Percentiles rank a stretch among this genome's conserved stretches.
Conservation (phyloP, 2,888 invertebrate genomes). For the Deroplatys truncata region DNA sequence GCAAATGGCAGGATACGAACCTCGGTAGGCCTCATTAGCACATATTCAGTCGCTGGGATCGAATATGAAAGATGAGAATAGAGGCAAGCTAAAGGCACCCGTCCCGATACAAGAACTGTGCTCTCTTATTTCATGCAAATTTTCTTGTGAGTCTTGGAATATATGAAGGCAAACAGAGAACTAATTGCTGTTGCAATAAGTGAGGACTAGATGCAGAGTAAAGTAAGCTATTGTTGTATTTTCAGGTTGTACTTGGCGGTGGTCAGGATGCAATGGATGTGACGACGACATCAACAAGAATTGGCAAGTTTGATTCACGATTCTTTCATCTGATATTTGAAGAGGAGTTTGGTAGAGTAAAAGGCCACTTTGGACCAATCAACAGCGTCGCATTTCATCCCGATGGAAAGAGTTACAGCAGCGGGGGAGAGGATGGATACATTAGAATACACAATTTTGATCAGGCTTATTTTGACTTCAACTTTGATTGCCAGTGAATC, state of each 20-base stretch:
- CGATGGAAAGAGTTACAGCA: conserved; percentile 92
- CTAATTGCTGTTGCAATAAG: too few relatives aligned
- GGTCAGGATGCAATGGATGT: conserved; percentile 99
- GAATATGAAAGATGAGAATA: too few relatives aligned
- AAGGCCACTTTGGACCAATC: conserved; percentile 99
- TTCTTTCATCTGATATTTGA: conserved; percentile 96
- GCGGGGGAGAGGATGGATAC: conserved; percentile 99
- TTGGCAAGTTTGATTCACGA: conserved; percentile 94
- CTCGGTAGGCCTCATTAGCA: too few relatives aligned
- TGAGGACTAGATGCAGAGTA: too few relatives aligned
- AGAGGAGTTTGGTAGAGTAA: conserved; percentile 95
- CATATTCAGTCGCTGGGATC: too few relatives aligned
- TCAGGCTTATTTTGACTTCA: conserved; percentile 92
- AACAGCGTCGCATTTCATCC: conserved; percentile 98
- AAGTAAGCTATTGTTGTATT: not conserved
- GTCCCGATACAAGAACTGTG: too few relatives aligned
- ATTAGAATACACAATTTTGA: conserved; percentile 95
- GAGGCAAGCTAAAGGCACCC: too few relatives aligned
- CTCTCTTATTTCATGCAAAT: too few relatives aligned
- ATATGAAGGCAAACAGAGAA: too few relatives aligned
- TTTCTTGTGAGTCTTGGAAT: too few relatives aligned
- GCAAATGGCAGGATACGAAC: too few relatives aligned
- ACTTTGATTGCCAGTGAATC: conserved; percentile 67
- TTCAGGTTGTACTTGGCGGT: conserved; percentile 86
- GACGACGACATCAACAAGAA: conserved; percentile 87